Conservation (phyloP, 64 coral and sea anemone genomes). For the Actinia tenebrosa region DNA sequence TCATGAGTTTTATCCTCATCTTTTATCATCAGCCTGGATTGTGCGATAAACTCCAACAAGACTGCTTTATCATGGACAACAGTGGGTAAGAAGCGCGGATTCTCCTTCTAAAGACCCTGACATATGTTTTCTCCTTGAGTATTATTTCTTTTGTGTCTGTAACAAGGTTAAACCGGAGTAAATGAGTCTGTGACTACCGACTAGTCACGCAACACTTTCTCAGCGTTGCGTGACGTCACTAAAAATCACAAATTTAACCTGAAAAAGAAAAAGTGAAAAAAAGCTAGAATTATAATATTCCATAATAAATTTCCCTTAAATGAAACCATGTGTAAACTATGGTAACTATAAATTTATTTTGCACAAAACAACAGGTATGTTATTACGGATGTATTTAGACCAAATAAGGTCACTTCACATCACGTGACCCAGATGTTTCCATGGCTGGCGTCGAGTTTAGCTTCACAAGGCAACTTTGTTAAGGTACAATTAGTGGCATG, state of each 20-base stretch:
- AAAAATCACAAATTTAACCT: too few relatives aligned
- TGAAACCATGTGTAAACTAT: too few relatives aligned
- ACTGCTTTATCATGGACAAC: slow-evolving; percentile 19
- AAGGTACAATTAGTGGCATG: background rate
- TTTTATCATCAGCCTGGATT: background rate
- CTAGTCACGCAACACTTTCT: too few relatives aligned
- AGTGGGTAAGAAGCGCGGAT: background rate
- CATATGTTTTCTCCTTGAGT: background rate
- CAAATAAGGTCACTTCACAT: background rate
- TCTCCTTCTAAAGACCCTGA: too few relatives aligned
- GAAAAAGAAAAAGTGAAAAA: too few relatives aligned
- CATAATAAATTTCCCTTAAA: too few relatives aligned
- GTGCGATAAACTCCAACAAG: background rate
- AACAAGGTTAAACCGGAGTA: too few relatives aligned
- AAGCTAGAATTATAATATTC: too few relatives aligned
- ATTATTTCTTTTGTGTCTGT: background rate
- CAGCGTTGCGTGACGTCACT: too few relatives aligned
- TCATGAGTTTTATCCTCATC: background rate
- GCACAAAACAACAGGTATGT: background rate
- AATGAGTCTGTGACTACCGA: too few relatives aligned
- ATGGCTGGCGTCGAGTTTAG: background rate
- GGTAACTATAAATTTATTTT: background rate
- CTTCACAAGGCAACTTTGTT: background rate
- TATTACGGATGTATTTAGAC: background rate
- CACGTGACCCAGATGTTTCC: slow-evolving; percentile 14